These are phyloP conservation scores for Columbina picui DNA, from an alignment of 2,113 vertebrate genomes.

Conservation along the genomic window DNA sequence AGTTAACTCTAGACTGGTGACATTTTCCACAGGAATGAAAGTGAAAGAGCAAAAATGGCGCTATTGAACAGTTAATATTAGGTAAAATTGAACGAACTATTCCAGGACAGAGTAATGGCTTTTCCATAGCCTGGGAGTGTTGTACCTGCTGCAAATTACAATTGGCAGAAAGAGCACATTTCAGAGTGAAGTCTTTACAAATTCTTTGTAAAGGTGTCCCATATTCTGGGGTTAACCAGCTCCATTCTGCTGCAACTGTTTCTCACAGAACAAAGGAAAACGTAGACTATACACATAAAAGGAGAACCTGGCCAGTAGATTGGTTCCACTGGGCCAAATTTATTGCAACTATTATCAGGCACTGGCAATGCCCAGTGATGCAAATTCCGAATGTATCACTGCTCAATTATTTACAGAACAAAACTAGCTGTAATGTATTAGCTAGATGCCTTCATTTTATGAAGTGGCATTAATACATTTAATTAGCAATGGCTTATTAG, in stretches of 20 bases:
- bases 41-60: not conserved
- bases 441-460: not conserved
- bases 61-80: not conserved
- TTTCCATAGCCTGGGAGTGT: not conserved
- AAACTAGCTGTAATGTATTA: not conserved
- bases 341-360: not conserved
- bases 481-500: constrained; percentile 51
- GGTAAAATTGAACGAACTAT: not conserved
- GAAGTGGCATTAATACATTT: not conserved
- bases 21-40: constrained; percentile 16
- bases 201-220: not conserved
- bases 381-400: not conserved
- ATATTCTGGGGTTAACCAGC: not conserved
- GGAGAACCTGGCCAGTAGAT: not conserved
- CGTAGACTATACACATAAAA: fast-evolving
- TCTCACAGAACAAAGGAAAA: not conserved
- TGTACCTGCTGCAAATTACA: not conserved
- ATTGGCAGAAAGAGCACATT: not conserved
- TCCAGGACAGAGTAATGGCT: not conserved
- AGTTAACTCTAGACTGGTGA: not conserved
- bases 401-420: not conserved
- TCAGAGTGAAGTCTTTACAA: not conserved
- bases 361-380: not conserved
- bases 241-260: not conserved
- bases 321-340: not conserved